Evolutionary conservation across 2,888 invertebrate genomes (phyloP).

Genomic region (Andrena trimmerana): DNA sequence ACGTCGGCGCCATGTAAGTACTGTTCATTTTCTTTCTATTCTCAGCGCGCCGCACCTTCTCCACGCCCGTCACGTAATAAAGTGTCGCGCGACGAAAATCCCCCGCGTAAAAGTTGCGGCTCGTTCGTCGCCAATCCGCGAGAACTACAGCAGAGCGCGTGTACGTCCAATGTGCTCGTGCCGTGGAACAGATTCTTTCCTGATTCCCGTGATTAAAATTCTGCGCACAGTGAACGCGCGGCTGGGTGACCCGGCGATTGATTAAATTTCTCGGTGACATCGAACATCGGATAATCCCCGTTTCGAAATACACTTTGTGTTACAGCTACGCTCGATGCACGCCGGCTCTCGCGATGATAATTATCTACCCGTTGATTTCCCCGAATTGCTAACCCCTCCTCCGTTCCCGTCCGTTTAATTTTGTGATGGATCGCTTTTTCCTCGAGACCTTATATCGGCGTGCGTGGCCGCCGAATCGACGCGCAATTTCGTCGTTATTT

Average conservation of each 20-base stretch:
- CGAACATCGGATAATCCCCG: constrained; percentile 64
- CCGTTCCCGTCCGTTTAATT: background rate
- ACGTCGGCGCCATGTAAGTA: constrained; percentile 98
- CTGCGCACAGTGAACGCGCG: constrained; percentile 25
- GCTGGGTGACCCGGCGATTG: constrained; percentile 44
- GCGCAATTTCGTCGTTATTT: constrained; percentile 43
- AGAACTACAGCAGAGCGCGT: constrained; percentile 5
- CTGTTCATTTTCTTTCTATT: constrained; percentile 32
- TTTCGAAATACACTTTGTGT: constrained; percentile 53
- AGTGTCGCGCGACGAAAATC: constrained; percentile 60
- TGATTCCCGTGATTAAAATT: constrained; percentile 68
- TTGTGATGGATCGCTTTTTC: constrained; percentile 27
- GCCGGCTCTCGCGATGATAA: constrained; percentile 54
- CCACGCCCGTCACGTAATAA: constrained; percentile 47
- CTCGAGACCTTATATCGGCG: constrained; percentile 16
- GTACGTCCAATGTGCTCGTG: constrained; percentile 34
- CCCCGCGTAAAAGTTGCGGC: constrained; percentile 60
- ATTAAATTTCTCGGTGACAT: constrained; percentile 67
- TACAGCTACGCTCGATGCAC: constrained; percentile 23
- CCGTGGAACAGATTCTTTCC: constrained; percentile 59
- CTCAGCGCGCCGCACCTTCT: too few species aligned
- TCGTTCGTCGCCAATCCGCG: constrained; percentile 54
- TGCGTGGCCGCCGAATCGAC: constrained; percentile 17
- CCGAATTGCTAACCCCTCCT: constrained; percentile 1
- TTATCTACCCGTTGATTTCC: constrained; percentile 41